Base-by-base conservation (phyloP, 2,888 invertebrate genomes). In the Octonoba sinensis region DNA sequence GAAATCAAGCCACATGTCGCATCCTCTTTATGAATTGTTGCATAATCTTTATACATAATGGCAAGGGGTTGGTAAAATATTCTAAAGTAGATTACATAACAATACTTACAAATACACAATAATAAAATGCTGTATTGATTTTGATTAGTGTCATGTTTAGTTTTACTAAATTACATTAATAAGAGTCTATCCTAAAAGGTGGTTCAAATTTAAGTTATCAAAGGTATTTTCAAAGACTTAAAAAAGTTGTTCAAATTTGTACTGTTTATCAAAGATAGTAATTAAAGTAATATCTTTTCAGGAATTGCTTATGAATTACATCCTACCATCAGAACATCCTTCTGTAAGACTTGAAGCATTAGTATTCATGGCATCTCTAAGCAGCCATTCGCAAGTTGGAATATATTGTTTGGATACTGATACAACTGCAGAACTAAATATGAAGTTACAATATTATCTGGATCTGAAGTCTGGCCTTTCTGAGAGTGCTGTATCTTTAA, bases 331-430 rank as follows among this genome's bases (percentile, higher is more conserved):
- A 11, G 22, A 65, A 6, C 81, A 82, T 54, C 70, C 74, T 13
- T 70, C 70, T 54, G n/a, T 75, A 4, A 44, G 64, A 20, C 27
- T 57, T 13, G 70, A 70, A 57, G 16, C 51, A 12, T 51, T 82
- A 24, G 20, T 64, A 22, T 65, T 82, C 46, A 47, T 70, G 16
- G 65, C 70, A 8, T 51, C 47, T 13, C 27, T 82, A 12, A 65
- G 73, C 46, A 18, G 4, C 13, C 46, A 82, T 51, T 64, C 49
- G 69, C 24, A 44, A 24, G 16, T 59, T 15, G 81, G 70, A 49
- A 44, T 15, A 16, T 44, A n/a, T 18, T 46, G 74, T 22, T 22
- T 82, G 12, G 59, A 62, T 65, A 27, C 57, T 1, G 2, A 13
- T 18, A 6, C 18, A 20, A 24, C n/a, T 8, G 11, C 15, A 15